These are phyloP conservation scores for Rhagologus leucostigma DNA, from an alignment of 2,113 vertebrate species.

Conservation along the genomic window DNA sequence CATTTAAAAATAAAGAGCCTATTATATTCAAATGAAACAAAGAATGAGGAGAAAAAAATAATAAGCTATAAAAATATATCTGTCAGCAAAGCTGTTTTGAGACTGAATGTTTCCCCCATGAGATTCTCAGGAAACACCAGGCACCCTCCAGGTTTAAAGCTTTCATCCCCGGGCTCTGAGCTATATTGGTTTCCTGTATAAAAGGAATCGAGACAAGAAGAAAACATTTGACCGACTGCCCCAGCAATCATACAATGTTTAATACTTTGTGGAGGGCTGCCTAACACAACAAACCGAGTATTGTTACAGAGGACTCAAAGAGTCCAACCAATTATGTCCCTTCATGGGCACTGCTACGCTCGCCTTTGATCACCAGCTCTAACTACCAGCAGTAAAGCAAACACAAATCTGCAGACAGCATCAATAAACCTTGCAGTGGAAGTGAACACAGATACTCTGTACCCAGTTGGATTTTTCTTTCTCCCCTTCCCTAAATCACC, in stretches of 20 bases:
- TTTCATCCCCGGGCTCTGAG: conserved; percentile 24
- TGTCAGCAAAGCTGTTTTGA: background rate
- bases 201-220: conserved; percentile 28
- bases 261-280: conserved; percentile 41
- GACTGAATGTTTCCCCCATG: background rate
- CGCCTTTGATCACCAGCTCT: conserved; percentile 64
- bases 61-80: conserved; percentile 46
- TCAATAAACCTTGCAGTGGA: conserved; percentile 34
- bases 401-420: conserved; percentile 56
- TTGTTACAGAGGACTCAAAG: conserved; percentile 58
- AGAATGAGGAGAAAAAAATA: conserved; percentile 11
- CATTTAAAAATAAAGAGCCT: conserved; percentile 45
- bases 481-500: background rate
- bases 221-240: conserved; percentile 50
- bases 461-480: background rate
- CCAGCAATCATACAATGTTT: conserved; percentile 31
- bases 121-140: conserved; percentile 50
- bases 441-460: background rate
- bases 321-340: conserved; percentile 56
- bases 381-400: conserved; percentile 62
- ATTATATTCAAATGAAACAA: conserved; percentile 53
- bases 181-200: conserved; percentile 48
- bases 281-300: conserved; percentile 57
- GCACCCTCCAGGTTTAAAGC: conserved; percentile 56
- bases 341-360: background rate